Percentiles rank a stretch among this genome's conserved stretches.
phyloP scores from a whole-genome alignment of 2,113 vertebrate species.

The Pteruthius melanotis region DNA sequence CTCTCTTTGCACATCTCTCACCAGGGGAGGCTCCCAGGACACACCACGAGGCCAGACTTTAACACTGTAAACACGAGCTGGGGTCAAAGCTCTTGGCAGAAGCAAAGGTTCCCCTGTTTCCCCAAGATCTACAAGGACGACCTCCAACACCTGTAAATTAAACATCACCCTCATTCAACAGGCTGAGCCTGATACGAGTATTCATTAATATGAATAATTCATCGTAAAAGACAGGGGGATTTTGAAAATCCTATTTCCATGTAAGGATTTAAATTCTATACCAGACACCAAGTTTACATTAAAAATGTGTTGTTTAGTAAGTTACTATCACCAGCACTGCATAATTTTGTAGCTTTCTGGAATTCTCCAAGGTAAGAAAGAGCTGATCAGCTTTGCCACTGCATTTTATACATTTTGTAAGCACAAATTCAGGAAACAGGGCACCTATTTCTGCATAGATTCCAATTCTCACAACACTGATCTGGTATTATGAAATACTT shows the following conservation, averaged over 20 bases:
- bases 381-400: conserved; percentile 25
- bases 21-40: background rate
- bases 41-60: rapidly evolving
- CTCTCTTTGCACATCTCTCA: background rate
- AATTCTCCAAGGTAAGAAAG: conserved; percentile 36
- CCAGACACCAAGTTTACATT: conserved; percentile 22
- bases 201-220: conserved; percentile 10
- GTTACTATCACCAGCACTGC: background rate
- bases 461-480: background rate
- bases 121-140: background rate
- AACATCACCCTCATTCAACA: background rate
- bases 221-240: background rate
- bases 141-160: background rate
- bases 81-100: background rate
- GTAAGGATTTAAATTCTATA: background rate
- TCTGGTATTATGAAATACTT: background rate
- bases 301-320: conserved; percentile 2
- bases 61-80: rapidly evolving
- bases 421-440: conserved; percentile 11
- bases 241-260: conserved; percentile 25
- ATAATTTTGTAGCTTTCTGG: conserved; percentile 30
- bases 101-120: background rate
- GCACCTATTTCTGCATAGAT: background rate
- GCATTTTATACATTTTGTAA: conserved; percentile 10
- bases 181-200: background rate